These are phyloP conservation scores for Macrophya alboannulata DNA, from an alignment of 2,888 invertebrate species.

Conservation along the genomic window DNA sequence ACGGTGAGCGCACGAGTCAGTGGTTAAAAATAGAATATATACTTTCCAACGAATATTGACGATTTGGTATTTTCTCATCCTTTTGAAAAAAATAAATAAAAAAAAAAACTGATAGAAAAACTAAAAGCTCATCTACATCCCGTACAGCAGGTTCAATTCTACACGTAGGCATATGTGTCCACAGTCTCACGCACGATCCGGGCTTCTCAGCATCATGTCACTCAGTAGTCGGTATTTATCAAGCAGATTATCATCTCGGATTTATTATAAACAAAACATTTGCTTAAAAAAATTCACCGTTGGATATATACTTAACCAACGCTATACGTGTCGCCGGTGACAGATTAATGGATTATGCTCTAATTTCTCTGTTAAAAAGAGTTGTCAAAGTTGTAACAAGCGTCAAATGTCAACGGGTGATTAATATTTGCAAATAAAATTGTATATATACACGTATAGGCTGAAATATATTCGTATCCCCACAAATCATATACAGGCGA, in stretches of 20 bases:
- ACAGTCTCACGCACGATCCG: neutral
- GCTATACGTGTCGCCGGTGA: neutral
- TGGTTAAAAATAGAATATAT: constrained; percentile 77
- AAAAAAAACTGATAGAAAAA: neutral
- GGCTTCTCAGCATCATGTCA: neutral
- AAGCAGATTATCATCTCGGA: neutral
- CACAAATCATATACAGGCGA: neutral
- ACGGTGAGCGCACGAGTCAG: constrained; percentile 73
- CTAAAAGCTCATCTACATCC: neutral
- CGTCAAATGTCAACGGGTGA: neutral
- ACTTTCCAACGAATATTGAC: constrained; percentile 46
- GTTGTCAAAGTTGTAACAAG: neutral
- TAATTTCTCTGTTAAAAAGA: neutral
- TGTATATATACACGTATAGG: no score
- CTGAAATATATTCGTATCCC: neutral
- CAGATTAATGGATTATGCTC: neutral
- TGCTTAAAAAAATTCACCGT: neutral
- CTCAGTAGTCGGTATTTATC: neutral
- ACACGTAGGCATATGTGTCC: neutral
- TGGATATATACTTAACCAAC: no score
- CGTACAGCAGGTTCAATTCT: neutral
- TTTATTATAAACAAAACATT: neutral
- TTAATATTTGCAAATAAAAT: neutral
- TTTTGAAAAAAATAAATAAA: neutral
- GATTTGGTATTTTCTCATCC: constrained; percentile 36